These are phyloP conservation scores for Lasioglossum lativentre DNA, from an alignment of 2,888 invertebrate genomes.

Conservation along the genomic window DNA sequence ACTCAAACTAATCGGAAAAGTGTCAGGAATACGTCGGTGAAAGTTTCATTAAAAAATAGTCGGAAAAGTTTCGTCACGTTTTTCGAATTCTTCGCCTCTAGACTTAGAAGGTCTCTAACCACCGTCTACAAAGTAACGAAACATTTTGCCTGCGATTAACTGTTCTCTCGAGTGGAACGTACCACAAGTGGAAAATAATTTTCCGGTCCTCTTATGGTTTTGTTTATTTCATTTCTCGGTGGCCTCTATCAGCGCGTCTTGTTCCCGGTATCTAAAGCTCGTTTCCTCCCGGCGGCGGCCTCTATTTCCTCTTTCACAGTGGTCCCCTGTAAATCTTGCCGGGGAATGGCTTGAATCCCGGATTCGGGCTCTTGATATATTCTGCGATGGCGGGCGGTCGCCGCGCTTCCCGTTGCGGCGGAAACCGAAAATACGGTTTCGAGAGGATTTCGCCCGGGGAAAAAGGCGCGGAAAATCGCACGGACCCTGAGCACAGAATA, in stretches of 20 bases:
- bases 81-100: no score
- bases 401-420: background rate
- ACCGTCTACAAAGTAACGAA: no score
- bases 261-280: background rate
- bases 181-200: background rate
- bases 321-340: background rate
- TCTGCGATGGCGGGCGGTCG: background rate
- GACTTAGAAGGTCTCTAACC: no score
- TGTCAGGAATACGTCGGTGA: background rate
- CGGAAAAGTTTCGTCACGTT: no score
- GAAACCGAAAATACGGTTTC: constrained; percentile 10
- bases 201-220: background rate
- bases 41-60: no score
- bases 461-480: background rate
- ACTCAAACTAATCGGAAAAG: background rate
- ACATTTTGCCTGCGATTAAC: background rate
- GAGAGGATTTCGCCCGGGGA: background rate
- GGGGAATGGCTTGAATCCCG: background rate
- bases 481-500: background rate
- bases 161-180: background rate
- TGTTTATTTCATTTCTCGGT: background rate
- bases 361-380: constrained; percentile 6
- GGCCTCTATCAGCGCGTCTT: background rate
- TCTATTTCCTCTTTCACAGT: background rate
- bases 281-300: background rate